A percentile compares a stretch with the other conserved stretches of the same genome.
Evolutionary conservation across 2,888 invertebrate genomes (phyloP).

Genomic region (Dascillus cervinus): DNA sequence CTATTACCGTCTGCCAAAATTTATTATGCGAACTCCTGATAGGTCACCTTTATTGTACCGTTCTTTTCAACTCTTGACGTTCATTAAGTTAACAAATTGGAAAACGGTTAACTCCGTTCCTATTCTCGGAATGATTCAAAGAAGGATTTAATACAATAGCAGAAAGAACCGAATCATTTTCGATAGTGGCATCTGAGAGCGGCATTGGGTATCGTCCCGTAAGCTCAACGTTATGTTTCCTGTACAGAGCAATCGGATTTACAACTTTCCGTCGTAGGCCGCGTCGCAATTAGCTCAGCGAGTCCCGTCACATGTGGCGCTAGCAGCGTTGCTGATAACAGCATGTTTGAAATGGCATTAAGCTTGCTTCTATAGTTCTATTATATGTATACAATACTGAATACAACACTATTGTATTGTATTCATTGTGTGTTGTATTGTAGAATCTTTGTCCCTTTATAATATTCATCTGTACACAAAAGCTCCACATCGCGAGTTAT

Average conservation of each 20-base stretch:
- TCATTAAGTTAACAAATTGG: too few species aligned
- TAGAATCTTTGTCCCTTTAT: conserved; percentile 44
- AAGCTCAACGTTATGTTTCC: conserved; percentile 14
- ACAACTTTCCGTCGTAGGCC: conserved; percentile 28
- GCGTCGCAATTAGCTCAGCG: conserved; percentile 30
- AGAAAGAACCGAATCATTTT: too few species aligned
- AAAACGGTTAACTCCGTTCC: too few species aligned
- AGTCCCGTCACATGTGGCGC: conserved; percentile 27
- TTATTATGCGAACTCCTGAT: too few species aligned
- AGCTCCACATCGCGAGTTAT: conserved; percentile 42
- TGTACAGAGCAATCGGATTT: conserved; percentile 23
- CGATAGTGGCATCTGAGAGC: too few species aligned
- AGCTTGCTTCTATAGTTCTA: conserved; percentile 44
- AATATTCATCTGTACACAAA: conserved; percentile 43
- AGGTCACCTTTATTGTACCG: too few species aligned
- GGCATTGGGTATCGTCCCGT: too few species aligned
- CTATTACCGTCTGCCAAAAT: too few species aligned
- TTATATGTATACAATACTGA: conserved; percentile 43
- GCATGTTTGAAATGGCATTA: conserved; percentile 43
- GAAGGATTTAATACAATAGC: too few species aligned
- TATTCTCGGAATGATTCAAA: too few species aligned
- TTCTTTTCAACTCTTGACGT: too few species aligned
- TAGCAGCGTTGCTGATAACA: conserved; percentile 32
- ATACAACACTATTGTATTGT: conserved; percentile 43
- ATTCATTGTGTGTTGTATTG: conserved; percentile 42